phyloP scores from a whole-genome alignment of 2,113 vertebrate species.

The Pseudopipra pipra region DNA sequence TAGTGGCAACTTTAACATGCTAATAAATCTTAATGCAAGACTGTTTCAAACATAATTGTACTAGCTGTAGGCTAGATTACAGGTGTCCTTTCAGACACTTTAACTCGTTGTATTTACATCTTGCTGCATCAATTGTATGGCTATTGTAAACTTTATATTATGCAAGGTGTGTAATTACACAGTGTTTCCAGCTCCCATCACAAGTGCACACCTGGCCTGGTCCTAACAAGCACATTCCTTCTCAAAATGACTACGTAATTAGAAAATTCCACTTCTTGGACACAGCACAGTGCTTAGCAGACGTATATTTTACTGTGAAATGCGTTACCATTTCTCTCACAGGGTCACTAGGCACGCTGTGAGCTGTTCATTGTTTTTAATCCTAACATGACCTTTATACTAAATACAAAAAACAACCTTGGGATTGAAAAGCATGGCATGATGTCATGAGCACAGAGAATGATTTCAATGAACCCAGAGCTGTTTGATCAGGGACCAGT shows the following conservation, averaged over 20 bases:
- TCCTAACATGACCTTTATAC: conserved; percentile 63
- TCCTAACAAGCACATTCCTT: conserved; percentile 59
- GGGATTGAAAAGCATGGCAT: conserved; percentile 49
- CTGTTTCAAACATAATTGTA: conserved; percentile 33
- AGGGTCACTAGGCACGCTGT: conserved; percentile 41
- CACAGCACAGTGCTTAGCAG: not conserved
- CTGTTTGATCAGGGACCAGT: conserved; percentile 33
- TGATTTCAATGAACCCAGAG: conserved; percentile 12
- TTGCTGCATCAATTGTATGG: conserved; percentile 41
- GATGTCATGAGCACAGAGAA: conserved; percentile 48
- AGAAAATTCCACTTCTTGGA: conserved; percentile 45
- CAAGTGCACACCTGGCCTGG: conserved; percentile 64
- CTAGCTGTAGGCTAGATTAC: conserved; percentile 53
- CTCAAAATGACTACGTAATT: conserved; percentile 41
- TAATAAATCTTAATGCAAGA: conserved; percentile 42
- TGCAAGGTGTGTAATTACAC: conserved; percentile 70
- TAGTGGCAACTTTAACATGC: not conserved
- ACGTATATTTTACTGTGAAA: not conserved
- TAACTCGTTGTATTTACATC: conserved; percentile 47
- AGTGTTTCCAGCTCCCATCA: conserved; percentile 9
- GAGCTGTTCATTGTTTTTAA: conserved; percentile 64
- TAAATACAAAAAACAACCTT: conserved; percentile 55
- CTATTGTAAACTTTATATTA: conserved; percentile 66
- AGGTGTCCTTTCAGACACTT: conserved; percentile 65
- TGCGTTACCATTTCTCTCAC: conserved; percentile 17